Evolutionary conservation across 2,797 vertebrate species (phyloP).

Genomic region (Simalia tracyae): DNA sequence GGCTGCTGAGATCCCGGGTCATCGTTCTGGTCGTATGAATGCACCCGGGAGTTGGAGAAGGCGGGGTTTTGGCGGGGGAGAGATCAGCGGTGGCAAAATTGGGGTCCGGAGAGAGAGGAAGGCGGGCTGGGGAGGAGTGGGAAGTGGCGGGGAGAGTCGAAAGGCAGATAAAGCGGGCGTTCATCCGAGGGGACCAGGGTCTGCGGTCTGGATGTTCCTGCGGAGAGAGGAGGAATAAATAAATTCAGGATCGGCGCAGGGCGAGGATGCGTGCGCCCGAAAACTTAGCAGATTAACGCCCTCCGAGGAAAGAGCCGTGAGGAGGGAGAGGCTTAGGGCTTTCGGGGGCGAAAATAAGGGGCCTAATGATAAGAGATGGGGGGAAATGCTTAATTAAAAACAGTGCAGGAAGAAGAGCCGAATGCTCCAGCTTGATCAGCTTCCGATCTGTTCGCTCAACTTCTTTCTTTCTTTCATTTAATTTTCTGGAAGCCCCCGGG

Average conservation of each 20-base stretch:
- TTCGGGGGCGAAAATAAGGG: background rate
- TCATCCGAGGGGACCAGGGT: background rate
- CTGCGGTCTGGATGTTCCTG: background rate
- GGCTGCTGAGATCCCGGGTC: background rate
- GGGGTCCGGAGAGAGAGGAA: fast-evolving
- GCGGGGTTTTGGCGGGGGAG: background rate
- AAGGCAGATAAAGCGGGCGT: background rate
- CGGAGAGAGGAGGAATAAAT: background rate
- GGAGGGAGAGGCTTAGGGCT: too few relatives aligned
- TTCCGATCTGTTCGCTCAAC: background rate
- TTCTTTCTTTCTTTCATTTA: too few relatives aligned
- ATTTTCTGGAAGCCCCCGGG: too few relatives aligned
- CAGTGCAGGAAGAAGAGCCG: background rate
- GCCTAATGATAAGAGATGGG: background rate
- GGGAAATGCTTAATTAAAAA: background rate
- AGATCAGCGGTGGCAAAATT: fast-evolving
- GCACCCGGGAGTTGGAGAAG: background rate
- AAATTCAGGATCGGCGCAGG: background rate
- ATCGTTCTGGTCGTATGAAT: background rate
- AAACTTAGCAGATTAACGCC: background rate
- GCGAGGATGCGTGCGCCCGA: background rate
- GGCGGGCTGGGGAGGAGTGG: background rate
- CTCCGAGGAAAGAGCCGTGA: background rate
- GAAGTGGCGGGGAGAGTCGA: background rate
- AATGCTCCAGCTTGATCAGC: background rate